Evolutionary conservation across 2,113 vertebrate species (phyloP), one percentile per base, ranked within the genome.

Genomic region (Pseudorectes ferrugineus): DNA sequence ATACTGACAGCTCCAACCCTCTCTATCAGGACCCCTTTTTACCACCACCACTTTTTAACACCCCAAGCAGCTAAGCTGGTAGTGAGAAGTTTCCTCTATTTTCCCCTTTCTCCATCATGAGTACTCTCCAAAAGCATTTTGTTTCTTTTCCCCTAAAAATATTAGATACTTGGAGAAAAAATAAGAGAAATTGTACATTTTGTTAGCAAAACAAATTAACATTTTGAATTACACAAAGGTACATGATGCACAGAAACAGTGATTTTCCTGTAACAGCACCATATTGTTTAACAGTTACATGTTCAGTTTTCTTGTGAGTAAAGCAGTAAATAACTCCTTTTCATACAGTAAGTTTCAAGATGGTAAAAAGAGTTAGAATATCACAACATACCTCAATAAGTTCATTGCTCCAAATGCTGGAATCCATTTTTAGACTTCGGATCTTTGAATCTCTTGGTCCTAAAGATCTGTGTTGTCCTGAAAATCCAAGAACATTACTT

Each of bases 321-420:
- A 73, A 77, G 33, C 16, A 58, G 49, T 46, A 73, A 90, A 20
- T 33, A 84, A 52, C 16, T 73, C 29, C 14, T 43, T n/a, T 19
- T n/a, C 16, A 40, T 17, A 11, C 21, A 72, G 24, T 6, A 38
- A 18, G 24, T 79, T 80, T 83, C 40, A 71, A 51, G 33, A 48
- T 5, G 12, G 11, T 51, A 46, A 14, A 18, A 46, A 52, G 11
- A 80, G 4, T 62, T 28, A 61, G 24, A 80, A 11, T 49, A 59
- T 57, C 35, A 62, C 14, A 54, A 74, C 76, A 59, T 70, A 99
- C 99, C 98, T 99, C 99, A n/a, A 99, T 99, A 23, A 99, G 99
- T 68, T 99, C 99, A 89, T 99, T 99, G 96, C 98, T 99, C 99
- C 99, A 99, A 96, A 99, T 98, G 71, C 98, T 99, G 85, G 98